Conservation (phyloP, 2,888 invertebrate species). For the Strigamia transsilvanica region DNA sequence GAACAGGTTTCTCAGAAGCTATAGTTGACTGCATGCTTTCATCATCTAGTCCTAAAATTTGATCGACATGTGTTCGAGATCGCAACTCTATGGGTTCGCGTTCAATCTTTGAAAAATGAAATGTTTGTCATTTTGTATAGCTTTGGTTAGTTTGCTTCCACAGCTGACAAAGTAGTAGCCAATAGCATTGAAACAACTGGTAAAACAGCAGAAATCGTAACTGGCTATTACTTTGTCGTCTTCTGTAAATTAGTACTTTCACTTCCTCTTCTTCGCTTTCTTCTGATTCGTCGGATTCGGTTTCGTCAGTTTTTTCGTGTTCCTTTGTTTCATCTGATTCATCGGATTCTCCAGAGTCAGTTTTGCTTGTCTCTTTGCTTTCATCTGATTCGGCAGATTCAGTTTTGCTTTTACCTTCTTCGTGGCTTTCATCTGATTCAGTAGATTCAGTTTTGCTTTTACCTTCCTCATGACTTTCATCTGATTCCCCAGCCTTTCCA, state of each 20-base stretch:
- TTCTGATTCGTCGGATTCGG: slow-evolving; percentile 47
- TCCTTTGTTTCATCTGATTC: slow-evolving; percentile 54
- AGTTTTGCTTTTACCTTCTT: slow-evolving; percentile 56
- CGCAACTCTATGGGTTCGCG: slow-evolving; percentile 79
- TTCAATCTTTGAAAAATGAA: slow-evolving; percentile 63
- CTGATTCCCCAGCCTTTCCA: background rate
- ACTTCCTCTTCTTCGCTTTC: slow-evolving; percentile 50
- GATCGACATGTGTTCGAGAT: slow-evolving; percentile 80
- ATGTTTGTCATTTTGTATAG: no score
- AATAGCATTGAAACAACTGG: no score
- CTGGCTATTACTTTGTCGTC: no score
- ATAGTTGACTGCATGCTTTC: slow-evolving; percentile 76
- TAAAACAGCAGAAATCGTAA: no score
- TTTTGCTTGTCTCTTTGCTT: slow-evolving; percentile 52
- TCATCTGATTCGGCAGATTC: slow-evolving; percentile 31
- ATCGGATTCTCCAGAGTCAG: slow-evolving; percentile 54
- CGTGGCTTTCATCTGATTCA: slow-evolving; percentile 58
- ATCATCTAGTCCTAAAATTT: slow-evolving; percentile 80
- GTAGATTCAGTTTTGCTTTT: background rate
- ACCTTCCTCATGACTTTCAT: no score
- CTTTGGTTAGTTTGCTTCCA: no score
- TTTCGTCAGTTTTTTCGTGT: background rate
- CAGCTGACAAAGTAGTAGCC: no score
- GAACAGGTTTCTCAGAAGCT: slow-evolving; percentile 76
- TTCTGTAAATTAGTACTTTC: background rate